Evolutionary conservation across 1,140 invertebrate species (phyloP), one percentile per base, ranked within the genome.

Genomic region (Caerostris darwini): DNA sequence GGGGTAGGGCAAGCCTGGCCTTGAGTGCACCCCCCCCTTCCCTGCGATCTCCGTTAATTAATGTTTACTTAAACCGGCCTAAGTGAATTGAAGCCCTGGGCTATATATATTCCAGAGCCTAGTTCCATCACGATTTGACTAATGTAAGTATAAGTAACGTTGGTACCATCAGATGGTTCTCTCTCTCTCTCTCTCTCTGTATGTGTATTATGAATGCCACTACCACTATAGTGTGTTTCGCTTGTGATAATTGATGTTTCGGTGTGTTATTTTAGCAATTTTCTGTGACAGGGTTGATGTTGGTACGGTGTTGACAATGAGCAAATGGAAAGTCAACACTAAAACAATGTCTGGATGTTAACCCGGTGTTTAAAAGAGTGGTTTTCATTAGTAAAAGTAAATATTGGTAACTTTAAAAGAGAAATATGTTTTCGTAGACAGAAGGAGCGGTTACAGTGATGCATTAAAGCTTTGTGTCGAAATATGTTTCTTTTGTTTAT

Each of bases 51-150:
- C 85, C 64, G 61, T 83, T 93, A 93, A 93, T 93, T 93, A 93
- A 93, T 93, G 92, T 93, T 93, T 93, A 93, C 92, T 93, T 93
- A 93, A 93, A 93, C 64, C 50, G 61, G 83, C 64, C 92, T 93
- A 93, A 93, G 92, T 93, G 92, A 87, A 93, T 93, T 93, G 92
- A 56, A 86, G 91, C 92, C 64, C 57, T 3, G 14, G 92, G 92
- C 83, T 54, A 83, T 64, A 61, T 89, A 54, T 92, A 90, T 81
- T 93, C 92, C n/a, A 53, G 92, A 58, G 6, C 34, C 64, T n/a
- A 57, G 12, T 71, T 58, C 71, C 19, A 34, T 34, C 34, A 34
- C 34, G 71, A 87, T 93, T 93, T 93, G 92, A 93, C 92, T 93
- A 87, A 93, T 93, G 83, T 71, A 69, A 58, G 83, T 93, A 71